Evolutionary conservation across 2,113 vertebrate genomes (phyloP).

Genomic region (Ctenomys sociabilis): DNA sequence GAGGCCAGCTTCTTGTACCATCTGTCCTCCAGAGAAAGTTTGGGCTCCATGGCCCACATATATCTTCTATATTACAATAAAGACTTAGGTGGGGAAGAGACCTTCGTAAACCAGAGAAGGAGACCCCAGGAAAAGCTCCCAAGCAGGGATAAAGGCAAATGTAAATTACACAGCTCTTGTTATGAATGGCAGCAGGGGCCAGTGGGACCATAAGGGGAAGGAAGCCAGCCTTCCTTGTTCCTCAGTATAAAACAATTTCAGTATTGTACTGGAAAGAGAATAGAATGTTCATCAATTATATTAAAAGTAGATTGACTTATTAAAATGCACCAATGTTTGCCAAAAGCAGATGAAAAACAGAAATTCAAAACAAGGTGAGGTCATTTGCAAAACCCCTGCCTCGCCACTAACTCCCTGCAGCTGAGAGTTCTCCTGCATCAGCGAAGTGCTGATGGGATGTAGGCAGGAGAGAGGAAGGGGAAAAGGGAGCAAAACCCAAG

Average conservation of each 20-base stretch:
- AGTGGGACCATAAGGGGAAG: slow-evolving; percentile 22
- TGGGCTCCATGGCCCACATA: not conserved
- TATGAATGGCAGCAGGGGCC: slow-evolving; percentile 51
- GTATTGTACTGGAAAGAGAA: slow-evolving; percentile 76
- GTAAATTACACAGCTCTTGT: slow-evolving; percentile 27
- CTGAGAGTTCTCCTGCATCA: slow-evolving; percentile 29
- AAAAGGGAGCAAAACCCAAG: not conserved
- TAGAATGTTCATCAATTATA: slow-evolving; percentile 78
- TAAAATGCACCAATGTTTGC: slow-evolving; percentile 80
- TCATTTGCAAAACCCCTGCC: slow-evolving; percentile 76
- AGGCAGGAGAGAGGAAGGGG: not conserved
- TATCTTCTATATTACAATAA: slow-evolving; percentile 13
- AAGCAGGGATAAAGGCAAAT: slow-evolving; percentile 38
- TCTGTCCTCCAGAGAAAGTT: not conserved
- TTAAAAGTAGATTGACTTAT: slow-evolving; percentile 82
- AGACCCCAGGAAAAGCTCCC: not conserved
- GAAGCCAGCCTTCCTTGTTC: slow-evolving; percentile 55
- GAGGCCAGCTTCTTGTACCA: not conserved
- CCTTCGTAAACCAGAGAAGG: not conserved
- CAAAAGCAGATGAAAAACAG: slow-evolving; percentile 82
- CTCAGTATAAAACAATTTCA: slow-evolving; percentile 64
- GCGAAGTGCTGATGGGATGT: not conserved
- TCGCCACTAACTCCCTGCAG: slow-evolving; percentile 75
- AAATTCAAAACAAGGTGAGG: slow-evolving; percentile 83
- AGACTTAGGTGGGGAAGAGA: not conserved